These are phyloP conservation scores for Phylloscopus whistleri DNA, from an alignment of 2,113 vertebrate species.

Conservation along the genomic window DNA sequence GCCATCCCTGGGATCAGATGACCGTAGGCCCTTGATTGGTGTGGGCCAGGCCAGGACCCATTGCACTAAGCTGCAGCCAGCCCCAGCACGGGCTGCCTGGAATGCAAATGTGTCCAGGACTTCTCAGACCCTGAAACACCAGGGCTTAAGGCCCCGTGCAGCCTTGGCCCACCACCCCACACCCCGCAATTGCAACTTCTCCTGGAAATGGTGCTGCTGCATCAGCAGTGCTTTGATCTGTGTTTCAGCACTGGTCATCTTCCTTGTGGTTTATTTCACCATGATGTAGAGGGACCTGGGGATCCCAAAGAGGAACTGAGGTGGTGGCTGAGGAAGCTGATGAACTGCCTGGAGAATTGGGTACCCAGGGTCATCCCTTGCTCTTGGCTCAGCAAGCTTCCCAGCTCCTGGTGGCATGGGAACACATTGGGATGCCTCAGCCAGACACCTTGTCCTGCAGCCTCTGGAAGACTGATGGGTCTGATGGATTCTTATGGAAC, in stretches of 20 bases:
- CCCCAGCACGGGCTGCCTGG: accelerated
- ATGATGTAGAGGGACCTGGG: not conserved
- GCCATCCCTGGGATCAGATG: not conserved
- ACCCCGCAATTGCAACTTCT: not conserved
- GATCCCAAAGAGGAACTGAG: accelerated
- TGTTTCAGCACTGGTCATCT: not conserved
- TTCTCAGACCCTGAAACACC: not conserved
- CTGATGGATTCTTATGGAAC: not conserved
- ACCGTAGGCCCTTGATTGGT: not conserved
- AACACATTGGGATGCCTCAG: not conserved
- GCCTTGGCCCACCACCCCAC: not conserved
- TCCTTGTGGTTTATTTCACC: not conserved
- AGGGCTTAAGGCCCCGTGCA: accelerated
- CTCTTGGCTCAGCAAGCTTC: accelerated
- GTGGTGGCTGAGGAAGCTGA: not conserved
- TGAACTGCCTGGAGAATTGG: not conserved
- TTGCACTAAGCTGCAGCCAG: accelerated
- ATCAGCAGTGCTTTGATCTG: not conserved
- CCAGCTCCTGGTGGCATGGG: not conserved
- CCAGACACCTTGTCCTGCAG: not conserved
- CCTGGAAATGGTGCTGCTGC: not conserved
- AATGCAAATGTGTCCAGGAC: not conserved
- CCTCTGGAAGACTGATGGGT: not conserved
- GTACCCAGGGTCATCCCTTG: not conserved
- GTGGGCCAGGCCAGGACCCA: not conserved